Evolutionary conservation across 2,113 vertebrate genomes (phyloP).

Genomic region (Indri indri): DNA sequence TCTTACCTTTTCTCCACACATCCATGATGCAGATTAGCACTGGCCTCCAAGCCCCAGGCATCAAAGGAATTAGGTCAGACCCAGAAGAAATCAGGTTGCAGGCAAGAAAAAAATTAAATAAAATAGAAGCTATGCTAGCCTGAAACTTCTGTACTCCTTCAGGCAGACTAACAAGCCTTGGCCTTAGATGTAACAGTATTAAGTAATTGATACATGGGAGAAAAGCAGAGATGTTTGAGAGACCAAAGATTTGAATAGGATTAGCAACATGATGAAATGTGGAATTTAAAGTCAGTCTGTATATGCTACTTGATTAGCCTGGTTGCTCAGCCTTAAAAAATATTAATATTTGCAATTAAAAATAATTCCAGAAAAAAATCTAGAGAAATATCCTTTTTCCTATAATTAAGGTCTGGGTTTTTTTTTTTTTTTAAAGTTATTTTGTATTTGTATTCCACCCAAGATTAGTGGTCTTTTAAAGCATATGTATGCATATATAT

Average conservation of each 20-base stretch:
- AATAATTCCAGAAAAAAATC: conserved; percentile 15
- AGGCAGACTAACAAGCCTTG: conserved; percentile 37
- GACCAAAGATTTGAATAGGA: conserved; percentile 26
- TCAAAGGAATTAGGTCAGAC: conserved; percentile 79
- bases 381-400: conserved; percentile 18
- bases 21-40: conserved; percentile 64
- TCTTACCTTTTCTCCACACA: conserved; percentile 53
- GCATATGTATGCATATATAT: not conserved
- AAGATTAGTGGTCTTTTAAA: conserved; percentile 48
- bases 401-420: not conserved
- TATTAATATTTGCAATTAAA: conserved; percentile 57
- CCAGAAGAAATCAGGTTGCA: conserved; percentile 75
- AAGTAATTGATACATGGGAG: conserved; percentile 39
- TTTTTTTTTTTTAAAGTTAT: not conserved
- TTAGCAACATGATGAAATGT: not conserved
- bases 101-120: conserved; percentile 61
- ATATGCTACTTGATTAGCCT: not conserved
- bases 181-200: conserved; percentile 24
- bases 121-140: conserved; percentile 53
- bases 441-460: conserved; percentile 26
- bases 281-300: conserved; percentile 43
- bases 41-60: conserved; percentile 65
- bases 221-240: conserved; percentile 23
- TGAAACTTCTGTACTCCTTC: conserved; percentile 55
- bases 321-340: conserved; percentile 11